Evolutionary conservation across 2,797 vertebrate genomes (phyloP), one percentile per base, ranked within the genome.

Genomic region (Vireo griseus): DNA sequence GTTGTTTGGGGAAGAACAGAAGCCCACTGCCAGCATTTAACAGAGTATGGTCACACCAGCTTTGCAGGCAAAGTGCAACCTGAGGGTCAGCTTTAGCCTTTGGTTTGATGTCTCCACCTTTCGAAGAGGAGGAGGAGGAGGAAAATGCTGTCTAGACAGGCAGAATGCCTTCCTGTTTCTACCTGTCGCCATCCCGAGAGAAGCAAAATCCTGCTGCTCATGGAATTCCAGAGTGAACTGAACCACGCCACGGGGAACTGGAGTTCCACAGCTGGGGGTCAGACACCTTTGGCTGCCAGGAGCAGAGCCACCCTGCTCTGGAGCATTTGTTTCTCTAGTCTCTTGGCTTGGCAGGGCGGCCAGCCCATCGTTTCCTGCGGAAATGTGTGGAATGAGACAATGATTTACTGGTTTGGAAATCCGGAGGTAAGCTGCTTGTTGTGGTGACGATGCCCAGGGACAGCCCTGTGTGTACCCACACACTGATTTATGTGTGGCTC

Each of bases 171-270:
- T 88, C 44, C 13, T 26, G 2, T 40, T 35, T 31, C 55, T 59
- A 24, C 9, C 20, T 59, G 6, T 16, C 83, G 18, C 50, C 25
- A 37, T 31, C 4, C 13, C 50, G 16, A 80, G 35, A n/a, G 12
- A 78, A 40, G 24, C 11, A 91, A 66, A 21, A 52, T 31, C 11
- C n/a, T 28, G 8, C 5, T 42, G 22, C 11, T 47, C 3, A 0
- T 13, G 4, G 45, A 16, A 33, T 62, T 81, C 15, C 3, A 63
- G 33, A 31, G 2, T 47, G 73, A 86, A n/a, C 7, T 71, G 50
- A 35, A 12, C 25, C 7, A 29, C 0, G 0, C 25, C 7, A 29
- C 0, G 0, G 31, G 37, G 51, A 74, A 4, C 21, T 52, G 26
- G 13, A 7, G 1, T 17, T 88, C 25, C 20, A 42, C 8, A 26